Conservation (phyloP, 2,888 invertebrate species). For the Phalera bucephala region DNA sequence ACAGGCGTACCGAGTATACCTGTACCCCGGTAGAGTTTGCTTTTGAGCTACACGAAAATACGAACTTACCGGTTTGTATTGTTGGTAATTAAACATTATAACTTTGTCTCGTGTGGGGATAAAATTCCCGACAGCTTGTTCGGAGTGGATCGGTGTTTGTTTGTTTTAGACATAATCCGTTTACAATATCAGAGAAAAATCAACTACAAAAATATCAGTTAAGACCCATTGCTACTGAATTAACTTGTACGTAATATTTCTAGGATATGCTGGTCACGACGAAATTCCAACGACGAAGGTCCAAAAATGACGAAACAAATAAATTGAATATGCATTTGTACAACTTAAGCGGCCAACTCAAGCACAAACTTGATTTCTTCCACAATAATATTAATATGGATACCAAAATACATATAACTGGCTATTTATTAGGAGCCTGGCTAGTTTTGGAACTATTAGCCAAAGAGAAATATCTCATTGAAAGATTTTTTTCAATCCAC, state of each 20-base stretch:
- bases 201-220: too few species aligned
- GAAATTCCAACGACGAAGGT: conserved; percentile 3
- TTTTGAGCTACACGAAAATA: conserved; percentile 14
- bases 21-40: conserved; percentile 25
- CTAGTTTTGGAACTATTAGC: conserved; percentile 20
- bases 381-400: conserved; percentile 11
- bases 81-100: conserved; percentile 19
- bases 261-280: conserved; percentile 13
- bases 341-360: conserved; percentile 16
- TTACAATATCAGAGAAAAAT: too few species aligned
- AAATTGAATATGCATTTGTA: too few species aligned
- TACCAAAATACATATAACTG: conserved; percentile 17
- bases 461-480: conserved; percentile 13
- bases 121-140: too few species aligned
- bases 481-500: conserved; percentile 18
- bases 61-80: conserved; percentile 18
- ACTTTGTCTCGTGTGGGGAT: not conserved
- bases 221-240: too few species aligned
- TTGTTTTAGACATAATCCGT: too few species aligned
- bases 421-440: conserved; percentile 23
- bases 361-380: conserved; percentile 22
- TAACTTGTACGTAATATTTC: too few species aligned
- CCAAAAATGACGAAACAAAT: not conserved
- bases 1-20: conserved; percentile 26
- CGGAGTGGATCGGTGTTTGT: too few species aligned